Conservation (phyloP, 2,113 vertebrate species). For the Beaufortia kweichowensis region DNA sequence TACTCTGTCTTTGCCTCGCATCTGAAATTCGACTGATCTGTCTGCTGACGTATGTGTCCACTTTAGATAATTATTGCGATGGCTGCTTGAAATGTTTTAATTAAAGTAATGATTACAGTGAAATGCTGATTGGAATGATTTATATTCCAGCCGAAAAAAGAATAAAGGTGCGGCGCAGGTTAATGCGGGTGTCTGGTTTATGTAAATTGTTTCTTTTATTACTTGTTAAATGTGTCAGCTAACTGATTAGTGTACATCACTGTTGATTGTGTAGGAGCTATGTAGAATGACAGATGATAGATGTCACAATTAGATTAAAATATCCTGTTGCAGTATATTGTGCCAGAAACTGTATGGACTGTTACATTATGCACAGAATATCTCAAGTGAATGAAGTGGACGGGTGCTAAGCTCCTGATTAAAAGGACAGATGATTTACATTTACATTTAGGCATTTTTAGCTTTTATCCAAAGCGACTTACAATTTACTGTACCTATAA, state of each 20-base stretch:
- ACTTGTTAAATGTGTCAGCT: conserved; percentile 3
- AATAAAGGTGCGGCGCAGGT: background rate
- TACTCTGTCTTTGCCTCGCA: conserved; percentile 47
- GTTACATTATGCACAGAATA: too few species aligned
- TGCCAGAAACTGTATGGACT: too few species aligned
- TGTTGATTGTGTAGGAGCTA: conserved; percentile 5
- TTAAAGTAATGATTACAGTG: conserved; percentile 60
- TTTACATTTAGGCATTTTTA: too few species aligned
- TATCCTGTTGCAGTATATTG: too few species aligned
- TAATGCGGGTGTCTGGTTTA: conserved; percentile 6
- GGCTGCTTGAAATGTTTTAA: conserved; percentile 63
- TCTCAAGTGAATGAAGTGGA: too few species aligned
- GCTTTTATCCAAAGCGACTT: too few species aligned
- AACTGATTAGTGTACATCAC: background rate
- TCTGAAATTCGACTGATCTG: conserved; percentile 67
- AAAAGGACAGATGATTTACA: too few species aligned
- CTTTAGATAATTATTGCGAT: conserved; percentile 60
- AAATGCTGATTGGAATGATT: conserved; percentile 49
- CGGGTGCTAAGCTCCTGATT: too few species aligned
- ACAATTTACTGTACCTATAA: too few species aligned
- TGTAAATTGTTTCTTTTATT: conserved; percentile 4
- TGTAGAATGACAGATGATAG: background rate
- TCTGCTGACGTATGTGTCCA: conserved; percentile 60
- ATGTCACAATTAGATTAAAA: background rate
- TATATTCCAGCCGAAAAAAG: conserved; percentile 14